A percentile compares a stretch with the other conserved stretches of the same genome.
phyloP scores from a whole-genome alignment of 2,888 invertebrate genomes.

The Eilema caniola region DNA sequence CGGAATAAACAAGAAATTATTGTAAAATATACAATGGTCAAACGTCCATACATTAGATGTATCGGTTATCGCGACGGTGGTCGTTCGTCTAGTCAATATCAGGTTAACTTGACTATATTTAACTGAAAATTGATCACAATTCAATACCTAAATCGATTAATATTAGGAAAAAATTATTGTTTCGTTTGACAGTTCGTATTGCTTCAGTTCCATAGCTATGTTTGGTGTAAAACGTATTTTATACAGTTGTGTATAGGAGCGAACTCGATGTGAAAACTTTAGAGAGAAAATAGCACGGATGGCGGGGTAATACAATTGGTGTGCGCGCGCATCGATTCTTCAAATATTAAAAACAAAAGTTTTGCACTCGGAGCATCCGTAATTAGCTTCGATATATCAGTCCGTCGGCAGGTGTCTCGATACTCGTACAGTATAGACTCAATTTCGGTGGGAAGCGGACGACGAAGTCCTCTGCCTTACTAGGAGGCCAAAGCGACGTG shows the following conservation, averaged over 20 bases:
- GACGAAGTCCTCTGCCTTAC: no score
- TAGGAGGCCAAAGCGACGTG: no score
- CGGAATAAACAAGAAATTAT: neutral
- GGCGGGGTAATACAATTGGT: neutral
- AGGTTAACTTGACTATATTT: conserved; percentile 9
- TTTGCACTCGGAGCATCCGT: neutral
- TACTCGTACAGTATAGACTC: neutral
- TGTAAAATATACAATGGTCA: neutral
- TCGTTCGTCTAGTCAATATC: neutral
- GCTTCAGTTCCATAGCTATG: neutral
- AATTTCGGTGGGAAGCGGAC: conserved; percentile 13
- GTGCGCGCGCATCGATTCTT: neutral
- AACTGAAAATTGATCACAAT: conserved; percentile 40
- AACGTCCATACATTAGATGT: neutral
- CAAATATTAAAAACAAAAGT: neutral
- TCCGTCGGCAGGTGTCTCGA: neutral
- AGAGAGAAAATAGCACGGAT: conserved; percentile 4
- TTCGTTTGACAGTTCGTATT: neutral
- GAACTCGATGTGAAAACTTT: neutral
- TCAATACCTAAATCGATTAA: conserved; percentile 32
- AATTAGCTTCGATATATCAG: neutral
- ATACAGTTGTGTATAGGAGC: neutral
- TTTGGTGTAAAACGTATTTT: neutral
- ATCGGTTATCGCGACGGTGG: neutral
- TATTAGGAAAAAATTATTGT: conserved; percentile 34